These are phyloP conservation scores for Caradrina kadenii DNA, from an alignment of 2,888 invertebrate species.

Conservation along the genomic window DNA sequence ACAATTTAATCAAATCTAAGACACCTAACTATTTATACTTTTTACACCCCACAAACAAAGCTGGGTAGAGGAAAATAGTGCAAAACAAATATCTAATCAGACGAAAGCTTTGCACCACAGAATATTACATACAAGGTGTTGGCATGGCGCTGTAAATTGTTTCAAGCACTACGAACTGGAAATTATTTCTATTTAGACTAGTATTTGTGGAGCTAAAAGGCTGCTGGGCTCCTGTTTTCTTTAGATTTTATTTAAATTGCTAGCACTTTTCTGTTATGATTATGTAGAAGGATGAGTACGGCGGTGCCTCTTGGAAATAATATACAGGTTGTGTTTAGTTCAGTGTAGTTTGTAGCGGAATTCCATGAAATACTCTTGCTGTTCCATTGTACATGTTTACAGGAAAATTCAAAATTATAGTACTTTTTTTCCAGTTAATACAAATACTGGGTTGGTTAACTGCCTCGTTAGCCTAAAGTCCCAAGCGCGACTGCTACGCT, in stretches of 20 bases:
- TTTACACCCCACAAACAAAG: constrained; percentile 50
- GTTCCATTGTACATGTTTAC: too few relatives aligned
- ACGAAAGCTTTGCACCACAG: constrained; percentile 66
- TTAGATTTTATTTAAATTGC: constrained; percentile 50
- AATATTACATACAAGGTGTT: constrained; percentile 66
- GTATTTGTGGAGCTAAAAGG: constrained; percentile 52
- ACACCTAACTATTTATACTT: constrained; percentile 38
- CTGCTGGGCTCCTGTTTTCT: constrained; percentile 46
- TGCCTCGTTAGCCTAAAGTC: too few relatives aligned
- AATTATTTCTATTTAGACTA: constrained; percentile 57
- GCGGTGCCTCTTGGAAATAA: constrained; percentile 22
- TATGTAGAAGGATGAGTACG: constrained; percentile 36
- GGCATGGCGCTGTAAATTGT: constrained; percentile 59
- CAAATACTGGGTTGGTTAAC: too few relatives aligned
- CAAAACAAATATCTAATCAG: constrained; percentile 69
- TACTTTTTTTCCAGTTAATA: too few relatives aligned
- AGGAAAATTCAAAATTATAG: too few relatives aligned
- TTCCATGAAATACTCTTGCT: neutral
- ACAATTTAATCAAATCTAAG: constrained; percentile 60
- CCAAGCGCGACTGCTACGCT: too few relatives aligned
- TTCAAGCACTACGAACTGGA: constrained; percentile 53
- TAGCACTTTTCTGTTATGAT: constrained; percentile 39
- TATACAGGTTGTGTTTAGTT: constrained; percentile 1
- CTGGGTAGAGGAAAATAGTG: constrained; percentile 45
- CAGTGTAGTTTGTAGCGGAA: constrained; percentile 16